phyloP scores from a whole-genome alignment of 2,113 vertebrate genomes.

The Panthera uncia region DNA sequence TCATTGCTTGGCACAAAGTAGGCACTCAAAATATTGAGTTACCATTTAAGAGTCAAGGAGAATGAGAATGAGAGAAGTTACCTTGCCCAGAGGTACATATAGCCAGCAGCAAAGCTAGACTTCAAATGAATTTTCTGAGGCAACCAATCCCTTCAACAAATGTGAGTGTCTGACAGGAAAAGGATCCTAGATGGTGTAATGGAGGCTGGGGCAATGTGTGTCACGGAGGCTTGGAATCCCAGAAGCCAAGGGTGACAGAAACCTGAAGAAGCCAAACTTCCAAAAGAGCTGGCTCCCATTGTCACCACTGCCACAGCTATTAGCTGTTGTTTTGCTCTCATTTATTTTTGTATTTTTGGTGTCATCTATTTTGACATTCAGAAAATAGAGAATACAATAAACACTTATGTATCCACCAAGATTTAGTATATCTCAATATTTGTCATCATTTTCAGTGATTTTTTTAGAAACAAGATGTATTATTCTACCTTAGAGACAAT shows the following conservation, averaged over 20 bases:
- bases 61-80: background rate
- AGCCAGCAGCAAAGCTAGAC: background rate
- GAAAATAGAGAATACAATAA: background rate
- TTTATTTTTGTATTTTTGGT: constrained; percentile 28
- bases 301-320: background rate
- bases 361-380: background rate
- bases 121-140: background rate
- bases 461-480: background rate
- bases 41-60: constrained; percentile 11
- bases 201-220: background rate
- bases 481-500: constrained; percentile 2
- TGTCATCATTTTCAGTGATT: constrained; percentile 9
- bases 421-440: constrained; percentile 13
- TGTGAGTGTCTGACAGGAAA: background rate
- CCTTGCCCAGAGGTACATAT: background rate
- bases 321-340: background rate
- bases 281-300: background rate
- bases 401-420: background rate
- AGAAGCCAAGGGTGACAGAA: background rate
- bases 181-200: background rate
- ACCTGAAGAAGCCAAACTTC: background rate
- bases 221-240: background rate
- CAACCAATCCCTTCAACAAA: background rate
- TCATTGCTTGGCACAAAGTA: background rate
- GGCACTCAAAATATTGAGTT: background rate